Evolutionary conservation across 2,888 invertebrate species (phyloP).

Genomic region (Dioctria linearis): DNA sequence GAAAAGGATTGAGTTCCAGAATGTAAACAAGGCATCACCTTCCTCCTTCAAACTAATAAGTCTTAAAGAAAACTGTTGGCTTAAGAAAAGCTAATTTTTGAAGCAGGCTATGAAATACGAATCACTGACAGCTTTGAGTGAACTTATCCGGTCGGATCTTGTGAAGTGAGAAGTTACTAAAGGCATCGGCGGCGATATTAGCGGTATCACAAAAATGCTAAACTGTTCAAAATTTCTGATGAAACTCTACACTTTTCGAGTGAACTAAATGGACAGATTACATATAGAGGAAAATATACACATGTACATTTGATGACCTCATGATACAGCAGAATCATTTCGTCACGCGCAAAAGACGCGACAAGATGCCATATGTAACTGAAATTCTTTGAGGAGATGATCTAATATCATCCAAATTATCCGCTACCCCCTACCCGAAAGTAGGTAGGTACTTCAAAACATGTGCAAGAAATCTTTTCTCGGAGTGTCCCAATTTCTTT

Average conservation of each 20-base stretch:
- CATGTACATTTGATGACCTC: slow-evolving; percentile 3
- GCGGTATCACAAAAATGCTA: background rate
- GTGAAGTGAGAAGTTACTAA: slow-evolving; percentile 13
- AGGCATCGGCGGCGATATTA: background rate
- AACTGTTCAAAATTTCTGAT: background rate
- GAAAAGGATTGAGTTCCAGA: slow-evolving; percentile 5
- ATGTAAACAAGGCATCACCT: slow-evolving; percentile 13
- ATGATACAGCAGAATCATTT: slow-evolving; percentile 15
- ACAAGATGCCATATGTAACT: slow-evolving; percentile 41
- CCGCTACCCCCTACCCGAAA: too few relatives aligned
- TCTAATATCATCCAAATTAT: slow-evolving; percentile 11
- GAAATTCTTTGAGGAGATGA: slow-evolving; percentile 41
- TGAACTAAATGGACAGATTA: slow-evolving; percentile 2
- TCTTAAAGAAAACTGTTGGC: background rate
- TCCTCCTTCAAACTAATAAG: slow-evolving; percentile 13
- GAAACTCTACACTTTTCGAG: background rate
- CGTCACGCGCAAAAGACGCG: slow-evolving; percentile 28
- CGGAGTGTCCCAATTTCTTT: too few relatives aligned
- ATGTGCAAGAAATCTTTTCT: too few relatives aligned
- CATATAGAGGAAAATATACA: background rate
- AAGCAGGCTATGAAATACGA: background rate
- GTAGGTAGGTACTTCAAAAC: too few relatives aligned
- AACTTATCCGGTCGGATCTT: slow-evolving; percentile 36
- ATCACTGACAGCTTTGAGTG: slow-evolving; percentile 37
- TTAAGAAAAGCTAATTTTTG: slow-evolving; percentile 12